These are phyloP conservation scores for Drosophila differens DNA, from an alignment of 2,888 invertebrate genomes.

Conservation along the genomic window DNA sequence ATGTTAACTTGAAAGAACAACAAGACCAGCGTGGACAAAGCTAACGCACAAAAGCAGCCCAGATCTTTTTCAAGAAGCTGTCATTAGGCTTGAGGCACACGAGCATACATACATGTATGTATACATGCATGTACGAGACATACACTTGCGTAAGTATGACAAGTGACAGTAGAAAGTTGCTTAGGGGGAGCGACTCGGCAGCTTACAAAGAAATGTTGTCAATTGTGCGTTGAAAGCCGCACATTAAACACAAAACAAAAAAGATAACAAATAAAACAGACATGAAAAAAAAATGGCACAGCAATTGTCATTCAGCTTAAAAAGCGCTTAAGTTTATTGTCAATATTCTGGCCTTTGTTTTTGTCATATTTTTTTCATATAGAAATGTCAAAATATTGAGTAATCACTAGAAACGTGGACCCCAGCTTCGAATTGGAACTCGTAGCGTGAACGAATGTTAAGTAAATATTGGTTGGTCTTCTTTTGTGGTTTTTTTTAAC, in stretches of 20 bases:
- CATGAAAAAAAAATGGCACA: conserved; percentile 71
- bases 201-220: conserved; percentile 59
- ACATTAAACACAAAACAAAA: conserved; percentile 16
- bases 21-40: conserved; percentile 45
- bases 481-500: conserved; percentile 14
- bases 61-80: conserved; percentile 78
- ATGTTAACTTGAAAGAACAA: conserved; percentile 65
- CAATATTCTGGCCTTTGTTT: conserved; percentile 66
- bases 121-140: not conserved
- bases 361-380: conserved; percentile 27
- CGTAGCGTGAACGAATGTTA: conserved; percentile 62
- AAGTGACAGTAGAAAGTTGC: conserved; percentile 78
- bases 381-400: conserved; percentile 80
- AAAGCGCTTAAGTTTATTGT: conserved; percentile 79
- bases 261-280: conserved; percentile 18
- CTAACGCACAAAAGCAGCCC: conserved; percentile 44
- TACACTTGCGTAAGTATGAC: conserved; percentile 65
- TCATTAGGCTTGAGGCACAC: conserved; percentile 45
- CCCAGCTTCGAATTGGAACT: conserved; percentile 47
- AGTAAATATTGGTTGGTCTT: conserved; percentile 67
- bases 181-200: conserved; percentile 46
- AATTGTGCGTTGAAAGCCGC: conserved; percentile 61
- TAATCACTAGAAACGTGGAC: conserved; percentile 68
- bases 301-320: conserved; percentile 78
- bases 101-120: not conserved